Percentiles rank a stretch among this genome's conserved stretches.
Evolutionary conservation across 2,888 invertebrate genomes (phyloP).

Genomic region (Caenorhabditis sp.): DNA sequence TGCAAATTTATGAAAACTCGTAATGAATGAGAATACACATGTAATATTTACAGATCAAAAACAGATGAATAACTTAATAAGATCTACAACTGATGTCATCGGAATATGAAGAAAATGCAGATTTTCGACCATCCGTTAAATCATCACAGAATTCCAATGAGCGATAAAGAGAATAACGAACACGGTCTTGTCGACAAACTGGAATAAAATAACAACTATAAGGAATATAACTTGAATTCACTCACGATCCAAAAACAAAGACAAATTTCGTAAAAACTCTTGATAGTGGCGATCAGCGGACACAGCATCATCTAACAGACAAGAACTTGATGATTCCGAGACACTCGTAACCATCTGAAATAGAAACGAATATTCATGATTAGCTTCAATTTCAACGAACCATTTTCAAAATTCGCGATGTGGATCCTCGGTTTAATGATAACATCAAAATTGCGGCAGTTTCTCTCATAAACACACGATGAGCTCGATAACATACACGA

Average conservation of each 20-base stretch:
- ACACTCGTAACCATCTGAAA: conserved; percentile 36
- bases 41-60: conserved; percentile 1
- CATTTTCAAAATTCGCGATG: conserved; percentile 25
- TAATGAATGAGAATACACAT: background rate
- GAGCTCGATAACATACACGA: conserved; percentile 24
- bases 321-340: conserved; percentile 16
- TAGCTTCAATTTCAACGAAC: conserved; percentile 9
- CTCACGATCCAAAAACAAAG: conserved; percentile 35
- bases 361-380: background rate
- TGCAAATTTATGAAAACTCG: background rate
- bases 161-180: conserved; percentile 17
- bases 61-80: conserved; percentile 15
- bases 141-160: conserved; percentile 30
- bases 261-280: conserved; percentile 26
- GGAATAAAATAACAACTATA: too few species aligned
- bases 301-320: conserved; percentile 28
- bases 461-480: conserved; percentile 25
- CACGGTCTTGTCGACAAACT: conserved; percentile 34
- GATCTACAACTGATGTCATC: conserved; percentile 37
- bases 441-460: conserved; percentile 30
- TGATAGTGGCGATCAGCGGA: conserved; percentile 24
- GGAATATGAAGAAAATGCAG: conserved; percentile 26
- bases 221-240: too few species aligned
- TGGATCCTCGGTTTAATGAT: conserved; percentile 25
- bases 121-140: conserved; percentile 15